Evolutionary conservation across 1,140 invertebrate genomes (phyloP).

Genomic region (Drosophila lacertosa): DNA sequence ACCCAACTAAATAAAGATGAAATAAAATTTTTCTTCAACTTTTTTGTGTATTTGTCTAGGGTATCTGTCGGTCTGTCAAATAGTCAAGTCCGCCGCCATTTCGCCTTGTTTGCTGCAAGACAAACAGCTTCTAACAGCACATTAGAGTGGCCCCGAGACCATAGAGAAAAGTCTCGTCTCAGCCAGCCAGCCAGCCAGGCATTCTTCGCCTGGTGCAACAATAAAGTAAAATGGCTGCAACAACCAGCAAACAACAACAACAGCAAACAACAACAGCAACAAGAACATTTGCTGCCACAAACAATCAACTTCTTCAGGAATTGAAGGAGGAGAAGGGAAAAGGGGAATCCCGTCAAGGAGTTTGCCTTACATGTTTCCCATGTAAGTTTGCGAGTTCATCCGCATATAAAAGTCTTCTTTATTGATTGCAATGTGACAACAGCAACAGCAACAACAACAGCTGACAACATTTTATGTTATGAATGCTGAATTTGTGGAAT

Average conservation of each 20-base stretch:
- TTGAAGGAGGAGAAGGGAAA: neutral
- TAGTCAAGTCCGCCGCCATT: neutral
- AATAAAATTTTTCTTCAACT: too few species aligned
- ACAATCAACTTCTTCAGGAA: slow-evolving; percentile 5
- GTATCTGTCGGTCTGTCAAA: neutral
- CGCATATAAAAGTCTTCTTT: slow-evolving; percentile 45
- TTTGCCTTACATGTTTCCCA: neutral
- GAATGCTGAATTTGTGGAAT: slow-evolving; percentile 17
- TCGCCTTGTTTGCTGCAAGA: slow-evolving; percentile 37
- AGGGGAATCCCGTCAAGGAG: neutral
- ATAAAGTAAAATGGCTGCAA: slow-evolving; percentile 38
- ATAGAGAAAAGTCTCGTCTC: too few species aligned
- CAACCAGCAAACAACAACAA: slow-evolving; percentile 19
- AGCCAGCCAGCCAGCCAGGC: too few species aligned
- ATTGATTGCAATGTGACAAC: slow-evolving; percentile 43
- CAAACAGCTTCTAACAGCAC: slow-evolving; percentile 72
- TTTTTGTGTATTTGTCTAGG: neutral
- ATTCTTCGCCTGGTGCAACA: slow-evolving; percentile 9
- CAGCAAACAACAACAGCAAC: slow-evolving; percentile 18
- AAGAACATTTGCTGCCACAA: slow-evolving; percentile 26
- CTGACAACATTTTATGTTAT: slow-evolving; percentile 5
- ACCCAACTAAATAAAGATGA: too few species aligned
- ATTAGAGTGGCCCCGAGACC: slow-evolving; percentile 39
- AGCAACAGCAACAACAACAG: slow-evolving; percentile 1
- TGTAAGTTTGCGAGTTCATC: neutral